phyloP scores from a whole-genome alignment of 2,888 invertebrate genomes.

The Epistrophella euchroma region DNA sequence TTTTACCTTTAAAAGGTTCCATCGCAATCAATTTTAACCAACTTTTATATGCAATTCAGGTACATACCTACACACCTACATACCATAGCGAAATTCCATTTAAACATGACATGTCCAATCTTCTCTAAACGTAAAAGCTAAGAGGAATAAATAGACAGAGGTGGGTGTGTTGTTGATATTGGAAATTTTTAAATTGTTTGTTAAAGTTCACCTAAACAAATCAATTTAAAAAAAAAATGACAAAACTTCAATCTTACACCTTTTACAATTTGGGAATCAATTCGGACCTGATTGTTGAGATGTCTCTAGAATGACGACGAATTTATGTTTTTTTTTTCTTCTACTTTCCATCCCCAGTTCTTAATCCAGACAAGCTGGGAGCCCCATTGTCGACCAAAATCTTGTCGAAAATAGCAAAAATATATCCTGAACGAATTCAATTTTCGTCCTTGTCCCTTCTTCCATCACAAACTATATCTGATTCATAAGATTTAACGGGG shows the following conservation, averaged over 20 bases:
- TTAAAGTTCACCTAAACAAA: not conserved
- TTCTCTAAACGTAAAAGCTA: no score
- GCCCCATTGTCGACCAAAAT: slow-evolving; percentile 35
- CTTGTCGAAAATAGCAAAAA: slow-evolving; percentile 54
- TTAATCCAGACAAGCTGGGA: slow-evolving; percentile 51
- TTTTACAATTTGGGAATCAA: slow-evolving; percentile 22
- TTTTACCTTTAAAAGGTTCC: no score
- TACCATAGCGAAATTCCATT: no score
- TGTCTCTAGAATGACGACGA: slow-evolving; percentile 7
- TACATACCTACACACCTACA: no score
- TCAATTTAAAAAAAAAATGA: not conserved
- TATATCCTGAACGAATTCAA: slow-evolving; percentile 68
- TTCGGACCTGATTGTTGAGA: slow-evolving; percentile 19
- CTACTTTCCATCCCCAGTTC: not conserved
- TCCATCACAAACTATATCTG: slow-evolving; percentile 7
- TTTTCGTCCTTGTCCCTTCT: slow-evolving; percentile 29
- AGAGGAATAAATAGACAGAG: no score
- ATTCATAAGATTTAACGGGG: slow-evolving; percentile 66
- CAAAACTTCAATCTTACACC: not conserved
- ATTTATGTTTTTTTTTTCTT: slow-evolving; percentile 39
- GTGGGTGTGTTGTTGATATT: no score
- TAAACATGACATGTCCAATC: no score
- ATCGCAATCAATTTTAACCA: no score
- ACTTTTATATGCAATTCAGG: no score
- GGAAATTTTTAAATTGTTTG: not conserved